These are phyloP conservation scores for Enhydra lutris DNA, from an alignment of 2,113 vertebrate species.

Conservation along the genomic window DNA sequence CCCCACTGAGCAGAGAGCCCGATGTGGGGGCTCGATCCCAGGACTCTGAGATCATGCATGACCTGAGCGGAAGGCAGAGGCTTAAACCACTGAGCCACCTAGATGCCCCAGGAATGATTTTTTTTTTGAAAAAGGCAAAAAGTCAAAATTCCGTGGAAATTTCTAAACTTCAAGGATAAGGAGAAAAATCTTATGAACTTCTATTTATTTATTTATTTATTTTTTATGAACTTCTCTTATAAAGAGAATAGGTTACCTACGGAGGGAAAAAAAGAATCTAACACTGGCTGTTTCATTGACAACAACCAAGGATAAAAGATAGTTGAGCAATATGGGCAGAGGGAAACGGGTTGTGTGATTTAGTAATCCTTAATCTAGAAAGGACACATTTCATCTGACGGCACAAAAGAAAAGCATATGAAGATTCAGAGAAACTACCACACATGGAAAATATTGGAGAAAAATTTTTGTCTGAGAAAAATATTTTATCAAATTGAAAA, in stretches of 20 bases:
- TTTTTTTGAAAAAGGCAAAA: neutral
- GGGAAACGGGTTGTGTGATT: neutral
- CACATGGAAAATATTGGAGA: no score
- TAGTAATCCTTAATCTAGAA: neutral
- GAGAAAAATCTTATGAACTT: neutral
- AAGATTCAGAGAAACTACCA: neutral
- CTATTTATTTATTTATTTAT: neutral
- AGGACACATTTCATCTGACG: neutral
- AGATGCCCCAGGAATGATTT: neutral
- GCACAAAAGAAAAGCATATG: neutral
- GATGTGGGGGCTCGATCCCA: no score
- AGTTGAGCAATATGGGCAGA: neutral
- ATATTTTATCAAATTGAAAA: neutral
- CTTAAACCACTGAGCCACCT: no score
- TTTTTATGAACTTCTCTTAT: neutral
- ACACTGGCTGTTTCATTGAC: neutral
- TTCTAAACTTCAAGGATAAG: neutral
- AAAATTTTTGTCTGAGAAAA: no score
- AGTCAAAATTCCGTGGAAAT: neutral
- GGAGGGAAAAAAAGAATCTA: neutral
- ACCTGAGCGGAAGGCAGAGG: no score
- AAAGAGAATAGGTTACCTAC: neutral
- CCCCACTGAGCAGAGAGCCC: no score
- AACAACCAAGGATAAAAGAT: neutral
- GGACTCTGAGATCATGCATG: no score